phyloP scores from a whole-genome alignment of 2,888 invertebrate genomes.

The Diaprepes abbreviatus region DNA sequence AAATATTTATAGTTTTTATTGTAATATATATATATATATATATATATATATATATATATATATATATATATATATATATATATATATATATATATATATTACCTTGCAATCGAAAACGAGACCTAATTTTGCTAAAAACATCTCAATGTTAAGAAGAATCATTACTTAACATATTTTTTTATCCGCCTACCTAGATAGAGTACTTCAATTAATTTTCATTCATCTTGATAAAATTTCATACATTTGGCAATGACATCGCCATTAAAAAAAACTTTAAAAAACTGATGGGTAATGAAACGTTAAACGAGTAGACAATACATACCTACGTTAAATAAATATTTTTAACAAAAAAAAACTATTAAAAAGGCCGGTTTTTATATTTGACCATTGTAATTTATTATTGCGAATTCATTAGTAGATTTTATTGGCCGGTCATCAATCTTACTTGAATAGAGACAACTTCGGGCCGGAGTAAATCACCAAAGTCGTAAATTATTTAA shows the following conservation, averaged over 20 bases:
- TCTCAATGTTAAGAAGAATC: too few relatives aligned
- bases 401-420: not conserved
- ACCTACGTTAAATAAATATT: not conserved
- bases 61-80: too few relatives aligned
- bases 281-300: not conserved
- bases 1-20: too few relatives aligned
- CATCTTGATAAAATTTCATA: not conserved
- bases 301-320: too few relatives aligned
- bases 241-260: not conserved
- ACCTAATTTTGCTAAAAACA: too few relatives aligned
- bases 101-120: too few relatives aligned
- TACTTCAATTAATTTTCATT: too few relatives aligned
- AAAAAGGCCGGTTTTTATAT: not conserved
- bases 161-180: too few relatives aligned
- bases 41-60: too few relatives aligned
- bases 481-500: not conserved
- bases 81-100: too few relatives aligned
- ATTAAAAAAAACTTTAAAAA: not conserved
- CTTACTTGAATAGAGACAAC: conserved; percentile 9
- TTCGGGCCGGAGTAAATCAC: not conserved
- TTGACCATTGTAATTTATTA: conserved; percentile 4
- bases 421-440: conserved; percentile 10
- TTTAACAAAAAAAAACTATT: not conserved
- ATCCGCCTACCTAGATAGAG: too few relatives aligned
- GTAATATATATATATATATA: too few relatives aligned